Conservation (phyloP, 2,888 invertebrate genomes). For the Helleia helle region DNA sequence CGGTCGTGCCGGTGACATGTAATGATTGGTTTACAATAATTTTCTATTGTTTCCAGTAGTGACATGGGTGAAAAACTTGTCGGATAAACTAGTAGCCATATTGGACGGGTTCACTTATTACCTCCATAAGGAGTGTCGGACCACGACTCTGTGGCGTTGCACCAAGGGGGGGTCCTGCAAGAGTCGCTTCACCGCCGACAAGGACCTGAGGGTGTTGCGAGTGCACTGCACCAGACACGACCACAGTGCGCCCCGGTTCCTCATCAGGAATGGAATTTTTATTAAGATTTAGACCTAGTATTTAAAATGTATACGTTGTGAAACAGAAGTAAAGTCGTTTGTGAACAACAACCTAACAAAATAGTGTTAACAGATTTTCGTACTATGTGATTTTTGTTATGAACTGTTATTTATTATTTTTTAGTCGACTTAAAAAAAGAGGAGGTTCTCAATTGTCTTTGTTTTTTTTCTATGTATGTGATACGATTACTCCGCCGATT, state of each 20-base stretch:
- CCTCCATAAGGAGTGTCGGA: slow-evolving; percentile 7
- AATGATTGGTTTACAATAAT: too few relatives aligned
- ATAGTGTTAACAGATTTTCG: too few relatives aligned
- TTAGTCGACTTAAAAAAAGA: too few relatives aligned
- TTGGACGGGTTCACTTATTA: slow-evolving; percentile 18
- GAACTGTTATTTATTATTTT: too few relatives aligned
- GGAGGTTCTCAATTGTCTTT: too few relatives aligned
- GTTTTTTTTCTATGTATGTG: too few relatives aligned
- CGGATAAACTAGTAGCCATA: slow-evolving; percentile 9
- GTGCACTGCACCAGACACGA: slow-evolving; percentile 28
- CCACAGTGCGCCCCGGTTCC: slow-evolving; percentile 20
- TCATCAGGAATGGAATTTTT: slow-evolving; percentile 15
- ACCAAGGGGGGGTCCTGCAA: slow-evolving; percentile 15
- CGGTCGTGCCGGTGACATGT: too few relatives aligned
- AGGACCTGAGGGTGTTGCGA: background rate
- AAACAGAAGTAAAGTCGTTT: too few relatives aligned
- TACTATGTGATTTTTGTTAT: too few relatives aligned
- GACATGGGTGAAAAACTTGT: background rate
- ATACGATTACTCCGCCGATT: too few relatives aligned
- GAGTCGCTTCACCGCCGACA: slow-evolving; percentile 14
- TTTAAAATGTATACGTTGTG: too few relatives aligned
- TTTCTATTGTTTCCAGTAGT: background rate
- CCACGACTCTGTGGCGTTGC: slow-evolving; percentile 20
- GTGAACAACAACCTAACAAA: too few relatives aligned
- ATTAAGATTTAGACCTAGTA: slow-evolving; percentile 8